Percentiles rank a stretch among this genome's conserved stretches.
phyloP scores from a whole-genome alignment of 2,888 invertebrate species.

The Apodemia duryi region DNA sequence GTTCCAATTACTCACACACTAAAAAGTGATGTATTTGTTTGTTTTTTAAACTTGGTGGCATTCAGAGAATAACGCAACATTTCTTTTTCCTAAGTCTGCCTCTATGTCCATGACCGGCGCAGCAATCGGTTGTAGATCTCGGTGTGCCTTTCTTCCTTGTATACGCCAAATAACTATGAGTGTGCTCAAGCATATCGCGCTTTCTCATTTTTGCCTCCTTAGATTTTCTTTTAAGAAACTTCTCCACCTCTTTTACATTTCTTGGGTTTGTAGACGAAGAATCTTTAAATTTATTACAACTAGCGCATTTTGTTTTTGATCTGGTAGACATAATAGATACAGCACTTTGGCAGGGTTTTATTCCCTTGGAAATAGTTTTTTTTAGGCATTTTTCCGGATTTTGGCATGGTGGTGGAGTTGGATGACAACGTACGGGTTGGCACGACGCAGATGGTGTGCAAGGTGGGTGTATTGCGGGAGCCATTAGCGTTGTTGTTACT shows the following conservation, averaged over 20 bases:
- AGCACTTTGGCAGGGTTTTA: constrained; percentile 58
- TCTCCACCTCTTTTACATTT: constrained; percentile 40
- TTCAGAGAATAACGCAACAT: constrained; percentile 37
- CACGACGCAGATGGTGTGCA: constrained; percentile 65
- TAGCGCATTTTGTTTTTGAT: constrained; percentile 47
- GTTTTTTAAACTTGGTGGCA: neutral
- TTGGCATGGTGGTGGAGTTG: constrained; percentile 54
- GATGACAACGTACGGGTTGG: constrained; percentile 58
- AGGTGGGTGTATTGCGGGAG: constrained; percentile 58
- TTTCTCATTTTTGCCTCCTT: constrained; percentile 50
- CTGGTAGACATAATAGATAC: constrained; percentile 59
- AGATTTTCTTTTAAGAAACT: constrained; percentile 52
- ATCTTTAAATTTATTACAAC: constrained; percentile 46
- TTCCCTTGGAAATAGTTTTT: constrained; percentile 48
- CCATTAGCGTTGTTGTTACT: constrained; percentile 43
- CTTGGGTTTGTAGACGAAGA: constrained; percentile 33
- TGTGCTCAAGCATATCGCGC: constrained; percentile 48
- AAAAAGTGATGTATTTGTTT: neutral
- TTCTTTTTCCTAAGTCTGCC: constrained; percentile 46
- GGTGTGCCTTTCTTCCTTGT: constrained; percentile 41
- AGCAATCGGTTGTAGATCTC: constrained; percentile 42
- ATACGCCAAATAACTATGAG: constrained; percentile 45
- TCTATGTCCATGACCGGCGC: constrained; percentile 60
- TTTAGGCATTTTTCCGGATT: constrained; percentile 59
- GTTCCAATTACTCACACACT: neutral